Evolutionary conservation across 2,797 vertebrate species (phyloP).

Genomic region (Pyrrhura leucotis): DNA sequence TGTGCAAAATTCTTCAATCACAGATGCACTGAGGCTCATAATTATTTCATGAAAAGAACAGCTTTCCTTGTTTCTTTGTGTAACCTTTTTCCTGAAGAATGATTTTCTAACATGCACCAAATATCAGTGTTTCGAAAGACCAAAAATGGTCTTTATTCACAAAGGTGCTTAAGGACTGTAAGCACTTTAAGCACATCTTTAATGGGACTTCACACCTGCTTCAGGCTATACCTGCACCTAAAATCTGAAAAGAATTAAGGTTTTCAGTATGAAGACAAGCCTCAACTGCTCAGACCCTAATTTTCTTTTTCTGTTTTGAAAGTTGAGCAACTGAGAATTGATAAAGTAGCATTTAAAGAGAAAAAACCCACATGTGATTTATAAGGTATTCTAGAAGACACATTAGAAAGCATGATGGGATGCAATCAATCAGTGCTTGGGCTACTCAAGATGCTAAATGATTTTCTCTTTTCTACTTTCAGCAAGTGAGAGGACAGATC

Average conservation of each 20-base stretch:
- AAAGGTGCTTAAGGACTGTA: background rate
- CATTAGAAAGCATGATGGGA: constrained; percentile 10
- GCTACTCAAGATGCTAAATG: background rate
- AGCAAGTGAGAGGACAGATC: background rate
- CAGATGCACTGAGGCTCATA: background rate
- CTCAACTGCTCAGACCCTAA: background rate
- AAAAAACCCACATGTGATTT: background rate
- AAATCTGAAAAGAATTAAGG: background rate
- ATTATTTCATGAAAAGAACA: background rate
- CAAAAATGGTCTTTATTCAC: background rate
- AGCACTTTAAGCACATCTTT: background rate
- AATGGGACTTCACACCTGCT: background rate
- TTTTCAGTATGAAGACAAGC: background rate
- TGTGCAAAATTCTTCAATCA: background rate
- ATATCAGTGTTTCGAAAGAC: background rate
- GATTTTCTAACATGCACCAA: background rate
- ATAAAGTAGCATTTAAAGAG: constrained; percentile 30
- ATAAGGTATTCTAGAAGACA: constrained; percentile 26
- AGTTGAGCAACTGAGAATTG: background rate
- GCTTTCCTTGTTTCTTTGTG: background rate
- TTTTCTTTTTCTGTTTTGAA: constrained; percentile 14
- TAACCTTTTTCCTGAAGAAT: background rate
- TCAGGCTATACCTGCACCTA: background rate
- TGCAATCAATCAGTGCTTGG: constrained; percentile 11
- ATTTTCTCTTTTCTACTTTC: constrained; percentile 24